Evolutionary conservation across 2,113 vertebrate genomes (phyloP).

Genomic region (Philantomba maxwellii): DNA sequence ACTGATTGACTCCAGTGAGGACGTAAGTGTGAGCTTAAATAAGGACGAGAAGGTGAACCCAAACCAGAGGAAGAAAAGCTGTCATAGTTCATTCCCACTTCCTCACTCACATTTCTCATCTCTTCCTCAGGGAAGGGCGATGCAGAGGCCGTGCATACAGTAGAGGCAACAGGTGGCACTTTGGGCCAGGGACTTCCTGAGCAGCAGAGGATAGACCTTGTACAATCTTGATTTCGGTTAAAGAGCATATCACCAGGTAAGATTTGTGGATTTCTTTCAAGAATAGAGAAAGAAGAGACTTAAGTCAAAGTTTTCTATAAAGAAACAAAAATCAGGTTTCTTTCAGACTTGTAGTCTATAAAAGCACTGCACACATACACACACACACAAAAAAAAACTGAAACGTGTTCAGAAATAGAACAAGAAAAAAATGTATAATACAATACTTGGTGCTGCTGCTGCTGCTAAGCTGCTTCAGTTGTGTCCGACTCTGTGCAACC

Average conservation of each 20-base stretch:
- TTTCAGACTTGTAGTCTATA: not conserved
- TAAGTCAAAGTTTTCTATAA: not conserved
- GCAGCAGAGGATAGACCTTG: not conserved
- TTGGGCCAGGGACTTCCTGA: not conserved
- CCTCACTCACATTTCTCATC: fast-evolving
- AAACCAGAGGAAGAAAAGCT: not conserved
- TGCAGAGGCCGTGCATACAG: not conserved
- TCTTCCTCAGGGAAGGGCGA: not conserved
- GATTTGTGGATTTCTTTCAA: not conserved
- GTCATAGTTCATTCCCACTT: not conserved
- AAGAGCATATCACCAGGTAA: not conserved
- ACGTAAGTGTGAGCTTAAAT: not conserved
- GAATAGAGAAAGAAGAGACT: not conserved
- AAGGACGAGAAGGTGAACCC: not conserved
- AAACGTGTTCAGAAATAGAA: not conserved
- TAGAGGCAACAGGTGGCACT: not conserved
- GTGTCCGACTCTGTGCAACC: no score
- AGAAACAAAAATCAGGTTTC: not conserved
- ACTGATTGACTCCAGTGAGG: not conserved
- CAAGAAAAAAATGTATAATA: not conserved
- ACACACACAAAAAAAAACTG: not conserved
- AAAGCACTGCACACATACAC: not conserved
- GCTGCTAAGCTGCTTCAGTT: no score
- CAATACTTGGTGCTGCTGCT: not conserved
- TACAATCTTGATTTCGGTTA: not conserved